Conservation (phyloP, 2,888 invertebrate genomes). For the Clunio marinus region DNA sequence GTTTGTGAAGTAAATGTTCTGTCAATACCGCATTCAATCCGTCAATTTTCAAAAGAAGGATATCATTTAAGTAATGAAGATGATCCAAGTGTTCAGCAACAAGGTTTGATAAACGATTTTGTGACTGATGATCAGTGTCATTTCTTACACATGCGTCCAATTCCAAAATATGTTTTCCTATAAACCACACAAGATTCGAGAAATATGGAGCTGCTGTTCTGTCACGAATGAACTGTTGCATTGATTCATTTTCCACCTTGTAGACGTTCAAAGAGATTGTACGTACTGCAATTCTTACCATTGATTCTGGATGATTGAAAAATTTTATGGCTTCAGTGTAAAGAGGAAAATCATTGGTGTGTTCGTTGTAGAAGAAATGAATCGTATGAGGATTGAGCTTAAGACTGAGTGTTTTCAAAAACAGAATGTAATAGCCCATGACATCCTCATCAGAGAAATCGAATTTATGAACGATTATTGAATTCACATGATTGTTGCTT, state of each 20-base stretch:
- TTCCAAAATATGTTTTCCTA: constrained; percentile 95
- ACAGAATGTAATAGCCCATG: constrained; percentile 99
- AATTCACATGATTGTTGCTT: constrained; percentile 99
- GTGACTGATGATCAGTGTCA: constrained; percentile 90
- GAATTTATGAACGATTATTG: constrained; percentile 98
- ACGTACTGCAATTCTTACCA: constrained; percentile 98
- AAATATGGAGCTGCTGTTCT: constrained; percentile 97
- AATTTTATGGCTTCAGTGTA: constrained; percentile 99
- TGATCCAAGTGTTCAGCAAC: constrained; percentile 97
- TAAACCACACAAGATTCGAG: constrained; percentile 97
- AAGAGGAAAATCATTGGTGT: constrained; percentile 97
- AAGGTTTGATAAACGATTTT: constrained; percentile 83
- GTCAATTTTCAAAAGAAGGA: constrained; percentile 84
- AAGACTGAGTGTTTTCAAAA: constrained; percentile 94
- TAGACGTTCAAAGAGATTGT: constrained; percentile 97
- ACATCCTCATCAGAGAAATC: constrained; percentile 99
- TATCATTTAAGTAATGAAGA: constrained; percentile 95
- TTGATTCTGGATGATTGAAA: constrained; percentile 97
- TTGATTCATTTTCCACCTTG: constrained; percentile 86
- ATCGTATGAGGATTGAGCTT: constrained; percentile 97
- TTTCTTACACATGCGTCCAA: constrained; percentile 90
- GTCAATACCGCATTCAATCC: constrained; percentile 90
- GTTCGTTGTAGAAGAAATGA: constrained; percentile 99
- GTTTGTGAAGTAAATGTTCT: constrained; percentile 87
- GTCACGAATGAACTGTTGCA: constrained; percentile 92